A percentile compares a stretch with the other conserved stretches of the same genome.
These are phyloP conservation scores for Saccostrea echinata DNA, from an alignment of 1,140 invertebrate species.

Conservation along the genomic window DNA sequence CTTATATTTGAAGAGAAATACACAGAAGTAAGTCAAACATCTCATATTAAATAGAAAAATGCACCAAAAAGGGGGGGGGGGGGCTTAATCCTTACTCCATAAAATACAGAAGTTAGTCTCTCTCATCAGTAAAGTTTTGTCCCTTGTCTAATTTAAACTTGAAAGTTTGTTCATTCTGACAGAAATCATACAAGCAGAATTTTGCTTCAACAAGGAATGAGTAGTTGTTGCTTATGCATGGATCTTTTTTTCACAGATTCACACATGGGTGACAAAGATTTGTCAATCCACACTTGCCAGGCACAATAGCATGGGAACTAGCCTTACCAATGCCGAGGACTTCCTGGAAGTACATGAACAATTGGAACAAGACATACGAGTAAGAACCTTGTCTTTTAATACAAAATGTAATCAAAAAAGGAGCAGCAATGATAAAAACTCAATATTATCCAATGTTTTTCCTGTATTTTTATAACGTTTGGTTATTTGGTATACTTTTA, in stretches of 20 bases:
- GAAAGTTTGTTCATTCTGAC: too few relatives aligned
- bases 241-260: slow-evolving; percentile 77
- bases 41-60: too few relatives aligned
- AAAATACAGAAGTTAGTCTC: too few relatives aligned
- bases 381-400: slow-evolving; percentile 72
- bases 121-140: too few relatives aligned
- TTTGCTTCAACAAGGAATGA: too few relatives aligned
- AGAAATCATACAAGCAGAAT: too few relatives aligned
- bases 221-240: too few relatives aligned
- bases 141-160: too few relatives aligned
- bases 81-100: too few relatives aligned
- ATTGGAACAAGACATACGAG: slow-evolving; percentile 88
- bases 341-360: slow-evolving; percentile 89
- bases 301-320: slow-evolving; percentile 88
- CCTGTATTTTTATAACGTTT: neutral
- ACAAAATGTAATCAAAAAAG: neutral
- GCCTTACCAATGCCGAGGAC: slow-evolving; percentile 86
- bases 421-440: too few relatives aligned
- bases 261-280: slow-evolving; percentile 87
- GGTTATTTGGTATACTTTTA: slow-evolving; percentile 72
- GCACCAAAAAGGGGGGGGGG: too few relatives aligned
- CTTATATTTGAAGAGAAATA: slow-evolving; percentile 87
- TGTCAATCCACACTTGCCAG: slow-evolving; percentile 88
- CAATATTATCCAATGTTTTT: too few relatives aligned
- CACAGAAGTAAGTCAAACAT: slow-evolving; percentile 82